Evolutionary conservation across 2,797 vertebrate genomes (phyloP), one percentile per base, ranked within the genome.

Genomic region (Danio jaintianensis): DNA sequence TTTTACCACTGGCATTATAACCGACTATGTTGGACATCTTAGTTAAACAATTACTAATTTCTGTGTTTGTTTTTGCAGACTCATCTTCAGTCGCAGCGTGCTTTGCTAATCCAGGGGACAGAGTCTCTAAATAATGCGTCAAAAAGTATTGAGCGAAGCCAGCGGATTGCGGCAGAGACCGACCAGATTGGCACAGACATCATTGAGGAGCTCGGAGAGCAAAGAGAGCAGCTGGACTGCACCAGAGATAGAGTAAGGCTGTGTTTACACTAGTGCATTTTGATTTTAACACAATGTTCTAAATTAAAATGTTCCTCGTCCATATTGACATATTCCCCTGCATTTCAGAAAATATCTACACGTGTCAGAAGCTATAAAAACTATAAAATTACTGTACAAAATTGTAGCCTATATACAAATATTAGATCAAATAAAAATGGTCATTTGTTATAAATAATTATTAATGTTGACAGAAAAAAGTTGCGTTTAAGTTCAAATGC

Each of bases 191-290:
- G 98, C 77, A 94, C 94, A 0, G 96, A 97, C 11, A 96, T 99
- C 74, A 99, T 99, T 0, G 97, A 98, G 84, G 98, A 98, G 71
- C 95, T 99, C 0, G 97, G 98, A 9, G 96, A 95, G 61, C 98
- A 99, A 89, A 91, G 97, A 79, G 98, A 99, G 9, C 98, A 99
- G 62, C 92, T 99, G 90, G 96, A 98, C 75, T 96, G 96, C 43
- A 93, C 95, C 78, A 95, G 95, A 88, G 93, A 91, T 89, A 89
- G 96, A 86, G 98, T 99, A 82, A 95, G 96, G 29, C 29, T 29
- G 29, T 29, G 29, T 29, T 29, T 3, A 29, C 29, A 29, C 29
- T 3, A 29, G 29, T 29, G 29, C 29, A 29, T 29, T 29, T 29
- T 29, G 3, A 29, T 29, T 29, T 29, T 29, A 29, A 29, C 29